Evolutionary conservation across 2,113 vertebrate species (phyloP), one percentile per base, ranked within the genome.

Genomic region (Nothocercus nigrocapillus): DNA sequence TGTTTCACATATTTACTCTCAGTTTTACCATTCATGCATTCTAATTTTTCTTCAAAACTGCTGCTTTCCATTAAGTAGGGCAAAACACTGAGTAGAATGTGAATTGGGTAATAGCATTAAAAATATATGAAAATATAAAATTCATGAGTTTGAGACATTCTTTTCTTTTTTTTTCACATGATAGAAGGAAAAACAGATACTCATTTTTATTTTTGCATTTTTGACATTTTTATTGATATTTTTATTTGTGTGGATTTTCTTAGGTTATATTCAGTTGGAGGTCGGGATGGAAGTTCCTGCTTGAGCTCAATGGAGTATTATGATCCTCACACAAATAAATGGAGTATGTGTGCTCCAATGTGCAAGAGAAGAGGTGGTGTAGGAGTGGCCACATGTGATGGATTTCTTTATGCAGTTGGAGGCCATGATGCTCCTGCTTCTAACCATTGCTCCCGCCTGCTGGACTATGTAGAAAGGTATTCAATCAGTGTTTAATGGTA

Each of bases 301-400:
- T 97, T 98, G 94, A 98, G 98, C 95, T 98, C 98, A 54, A 98
- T 98, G 97, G 98, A 98, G 47, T 98, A 98, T 90, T 98, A 98
- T 70, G 98, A 98, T 78, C 98, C 98, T 88, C 98, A 98, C 28
- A 98, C 98, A 85, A 98, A 98, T 78, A 98, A 98, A 54, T 98
- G 98, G 98, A 98, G 96, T 64, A 97, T 98, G 97, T 98, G 98
- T 82, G 98, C 98, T 72, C 98, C 98, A 6, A 98, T 98, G 98
- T 98, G 98, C 74, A 98, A 98, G 86, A 97, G 98, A 87, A 97
- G 98, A 98, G 98, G 98, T 22, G 98, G 98, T 15, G 98, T 98
- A 27, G 98, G 98, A 36, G 98, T 98, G 58, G 98, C 98, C 85
- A 98, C 98, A 1, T 98, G 98, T 1, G 98, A 98, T 77, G 98